A percentile compares a stretch with the other conserved stretches of the same genome.
Conservation (phyloP, 2,113 vertebrate species). For the Tachysurus vachellii region DNA sequence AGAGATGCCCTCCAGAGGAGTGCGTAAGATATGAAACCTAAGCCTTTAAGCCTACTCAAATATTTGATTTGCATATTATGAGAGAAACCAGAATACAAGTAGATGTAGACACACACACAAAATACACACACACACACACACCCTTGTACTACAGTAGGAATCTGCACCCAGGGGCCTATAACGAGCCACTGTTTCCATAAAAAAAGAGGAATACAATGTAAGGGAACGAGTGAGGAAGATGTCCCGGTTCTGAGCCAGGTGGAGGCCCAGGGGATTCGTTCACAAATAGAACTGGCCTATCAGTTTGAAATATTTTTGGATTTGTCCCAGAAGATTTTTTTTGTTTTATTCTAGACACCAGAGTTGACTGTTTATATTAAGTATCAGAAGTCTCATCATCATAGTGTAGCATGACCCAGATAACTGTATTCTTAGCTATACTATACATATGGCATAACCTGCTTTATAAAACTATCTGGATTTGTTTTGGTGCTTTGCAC, state of each 20-base stretch:
- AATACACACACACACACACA: background rate
- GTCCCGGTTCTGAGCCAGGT: background rate
- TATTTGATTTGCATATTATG: conserved; percentile 20
- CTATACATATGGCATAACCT: background rate
- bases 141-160: background rate
- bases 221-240: background rate
- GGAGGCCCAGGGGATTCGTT: conserved; percentile 1
- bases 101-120: background rate
- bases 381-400: background rate
- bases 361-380: conserved; percentile 1
- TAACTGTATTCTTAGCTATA: background rate
- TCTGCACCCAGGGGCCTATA: background rate
- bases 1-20: conserved; percentile 6
- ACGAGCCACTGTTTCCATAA: background rate
- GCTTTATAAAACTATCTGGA: background rate
- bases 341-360: background rate
- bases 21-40: conserved; percentile 4
- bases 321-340: conserved; percentile 9
- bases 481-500: background rate
- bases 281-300: conserved; percentile 9
- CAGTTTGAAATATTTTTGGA: conserved; percentile 1
- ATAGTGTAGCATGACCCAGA: background rate
- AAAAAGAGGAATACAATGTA: background rate
- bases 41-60: conserved; percentile 16
- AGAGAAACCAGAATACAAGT: background rate